These are phyloP conservation scores for Aeoliscus strigatus DNA, from an alignment of 2,797 vertebrate genomes.

Conservation along the genomic window DNA sequence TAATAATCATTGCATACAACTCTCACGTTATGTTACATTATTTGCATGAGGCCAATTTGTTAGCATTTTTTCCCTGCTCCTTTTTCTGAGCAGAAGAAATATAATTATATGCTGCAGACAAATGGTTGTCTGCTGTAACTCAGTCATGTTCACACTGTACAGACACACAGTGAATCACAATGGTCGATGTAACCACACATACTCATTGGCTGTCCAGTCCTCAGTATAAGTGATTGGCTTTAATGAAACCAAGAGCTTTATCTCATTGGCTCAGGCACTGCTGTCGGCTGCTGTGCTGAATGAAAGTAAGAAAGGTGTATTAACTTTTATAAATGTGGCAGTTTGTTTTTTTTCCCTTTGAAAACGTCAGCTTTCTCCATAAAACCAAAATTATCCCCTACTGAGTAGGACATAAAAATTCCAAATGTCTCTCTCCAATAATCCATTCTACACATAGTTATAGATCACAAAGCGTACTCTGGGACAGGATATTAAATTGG, in stretches of 20 bases:
- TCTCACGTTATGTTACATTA: constrained; percentile 1
- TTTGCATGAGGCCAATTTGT: neutral
- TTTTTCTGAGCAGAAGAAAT: neutral
- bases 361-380: constrained; percentile 51
- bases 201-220: constrained; percentile 69
- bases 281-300: constrained; percentile 60
- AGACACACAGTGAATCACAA: constrained; percentile 33
- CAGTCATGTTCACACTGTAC: constrained; percentile 21
- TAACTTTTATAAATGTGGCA: constrained; percentile 60
- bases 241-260: constrained; percentile 66
- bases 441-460: constrained; percentile 53
- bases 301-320: constrained; percentile 68
- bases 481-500: constrained; percentile 38
- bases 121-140: constrained; percentile 1
- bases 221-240: constrained; percentile 66
- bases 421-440: constrained; percentile 63
- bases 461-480: constrained; percentile 31
- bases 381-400: constrained; percentile 68
- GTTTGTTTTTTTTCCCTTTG: constrained; percentile 28
- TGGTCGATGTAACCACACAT: constrained; percentile 59
- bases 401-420: constrained; percentile 61
- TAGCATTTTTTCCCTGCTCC: constrained; percentile 8
- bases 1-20: constrained; percentile 2
- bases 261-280: constrained; percentile 75
- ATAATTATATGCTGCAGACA: constrained; percentile 2